Conservation (phyloP, 1,140 invertebrate genomes). For the Drusus annulatus region DNA sequence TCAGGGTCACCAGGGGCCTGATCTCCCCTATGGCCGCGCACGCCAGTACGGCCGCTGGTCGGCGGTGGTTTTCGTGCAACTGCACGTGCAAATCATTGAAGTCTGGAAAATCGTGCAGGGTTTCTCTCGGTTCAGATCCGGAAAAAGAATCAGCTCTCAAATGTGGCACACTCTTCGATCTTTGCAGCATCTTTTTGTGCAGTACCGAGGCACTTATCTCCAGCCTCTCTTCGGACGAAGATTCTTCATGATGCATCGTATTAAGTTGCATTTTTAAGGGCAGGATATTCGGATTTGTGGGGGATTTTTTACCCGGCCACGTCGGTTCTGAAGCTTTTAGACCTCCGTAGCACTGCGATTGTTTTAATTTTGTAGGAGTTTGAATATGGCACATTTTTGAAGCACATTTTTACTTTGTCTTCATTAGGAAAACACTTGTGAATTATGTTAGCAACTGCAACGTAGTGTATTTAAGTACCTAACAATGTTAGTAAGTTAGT, state of each 20-base stretch:
- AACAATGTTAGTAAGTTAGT: no score
- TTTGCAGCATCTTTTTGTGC: constrained; percentile 30
- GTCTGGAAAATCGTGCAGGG: constrained; percentile 41
- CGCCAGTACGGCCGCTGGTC: constrained; percentile 25
- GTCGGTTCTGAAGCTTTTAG: background rate
- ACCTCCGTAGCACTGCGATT: background rate
- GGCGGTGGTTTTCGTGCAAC: constrained; percentile 37
- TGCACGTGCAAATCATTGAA: constrained; percentile 44
- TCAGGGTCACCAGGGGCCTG: constrained; percentile 68
- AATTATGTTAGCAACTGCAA: no score
- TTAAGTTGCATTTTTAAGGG: background rate
- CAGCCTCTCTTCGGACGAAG: constrained; percentile 49
- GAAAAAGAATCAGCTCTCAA: constrained; percentile 52
- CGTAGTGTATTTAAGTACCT: no score
- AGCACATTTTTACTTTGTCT: constrained; percentile 22
- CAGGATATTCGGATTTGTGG: background rate
- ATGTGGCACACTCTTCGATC: constrained; percentile 52
- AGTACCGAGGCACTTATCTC: constrained; percentile 15
- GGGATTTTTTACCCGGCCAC: background rate
- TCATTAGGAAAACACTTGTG: background rate
- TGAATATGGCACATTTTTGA: constrained; percentile 32
- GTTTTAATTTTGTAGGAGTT: background rate
- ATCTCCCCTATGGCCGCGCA: constrained; percentile 54
- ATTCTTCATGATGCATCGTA: constrained; percentile 51
- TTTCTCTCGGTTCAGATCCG: constrained; percentile 48